phyloP scores from a whole-genome alignment of 2,888 invertebrate species.

The Lasioglossum leucozonium region DNA sequence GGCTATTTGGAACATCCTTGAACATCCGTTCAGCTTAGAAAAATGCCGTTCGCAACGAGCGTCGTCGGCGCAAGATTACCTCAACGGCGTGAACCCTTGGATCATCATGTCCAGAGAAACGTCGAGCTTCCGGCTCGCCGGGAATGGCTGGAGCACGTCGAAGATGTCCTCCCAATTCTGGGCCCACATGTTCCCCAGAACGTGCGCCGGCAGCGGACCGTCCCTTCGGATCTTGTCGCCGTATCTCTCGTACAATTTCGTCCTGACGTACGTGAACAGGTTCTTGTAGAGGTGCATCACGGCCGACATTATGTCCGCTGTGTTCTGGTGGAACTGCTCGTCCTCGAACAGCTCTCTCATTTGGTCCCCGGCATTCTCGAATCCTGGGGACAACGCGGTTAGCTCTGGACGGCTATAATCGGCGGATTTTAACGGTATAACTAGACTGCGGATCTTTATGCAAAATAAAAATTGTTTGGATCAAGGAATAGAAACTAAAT shows the following conservation, averaged over 20 bases:
- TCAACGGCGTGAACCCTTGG: conserved; percentile 90
- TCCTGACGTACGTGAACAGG: conserved; percentile 92
- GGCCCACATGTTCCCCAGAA: conserved; percentile 94
- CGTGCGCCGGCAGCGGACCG: conserved; percentile 94
- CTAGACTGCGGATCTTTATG: too few relatives aligned
- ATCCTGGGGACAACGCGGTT: conserved; percentile 88
- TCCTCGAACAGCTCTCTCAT: conserved; percentile 92
- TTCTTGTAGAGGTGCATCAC: conserved; percentile 90
- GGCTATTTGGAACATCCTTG: conserved; percentile 92
- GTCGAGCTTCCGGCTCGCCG: conserved; percentile 89
- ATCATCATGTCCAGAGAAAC: conserved; percentile 91
- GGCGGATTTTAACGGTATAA: too few relatives aligned
- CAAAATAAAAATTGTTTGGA: too few relatives aligned
- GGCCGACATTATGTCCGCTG: conserved; percentile 85
- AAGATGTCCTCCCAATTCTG: conserved; percentile 92
- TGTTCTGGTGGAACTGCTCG: conserved; percentile 87
- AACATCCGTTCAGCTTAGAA: conserved; percentile 37
- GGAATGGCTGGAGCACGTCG: conserved; percentile 91
- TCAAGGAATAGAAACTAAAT: too few relatives aligned
- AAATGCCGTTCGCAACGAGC: too few relatives aligned
- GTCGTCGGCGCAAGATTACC: too few relatives aligned
- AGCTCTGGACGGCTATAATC: too few relatives aligned
- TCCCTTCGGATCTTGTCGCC: conserved; percentile 87
- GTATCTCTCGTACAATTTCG: conserved; percentile 88
- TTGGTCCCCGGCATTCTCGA: conserved; percentile 92